phyloP scores from a whole-genome alignment of 2,797 vertebrate genomes.

The Molothrus aeneus region DNA sequence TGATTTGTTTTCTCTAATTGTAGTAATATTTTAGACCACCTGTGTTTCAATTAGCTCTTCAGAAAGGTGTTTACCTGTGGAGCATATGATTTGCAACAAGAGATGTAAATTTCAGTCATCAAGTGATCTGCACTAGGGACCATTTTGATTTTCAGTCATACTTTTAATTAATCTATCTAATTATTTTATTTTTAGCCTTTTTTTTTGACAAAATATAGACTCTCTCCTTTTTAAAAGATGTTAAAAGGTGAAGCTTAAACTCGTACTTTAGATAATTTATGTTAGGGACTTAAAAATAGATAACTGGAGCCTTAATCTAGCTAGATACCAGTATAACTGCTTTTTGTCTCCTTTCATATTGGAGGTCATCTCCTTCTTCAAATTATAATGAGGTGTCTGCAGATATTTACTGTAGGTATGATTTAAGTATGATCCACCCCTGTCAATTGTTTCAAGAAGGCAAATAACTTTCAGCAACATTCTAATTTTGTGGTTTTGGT shows the following conservation, averaged over 20 bases:
- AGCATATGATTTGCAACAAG: background rate
- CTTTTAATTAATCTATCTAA: background rate
- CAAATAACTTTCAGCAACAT: background rate
- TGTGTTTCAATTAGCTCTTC: background rate
- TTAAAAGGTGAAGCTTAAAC: background rate
- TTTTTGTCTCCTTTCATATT: background rate
- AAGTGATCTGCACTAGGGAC: background rate
- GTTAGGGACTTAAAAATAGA: background rate
- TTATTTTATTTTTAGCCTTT: background rate
- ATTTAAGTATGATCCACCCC: background rate
- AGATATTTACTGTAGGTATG: background rate
- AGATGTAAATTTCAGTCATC: background rate
- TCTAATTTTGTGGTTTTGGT: background rate
- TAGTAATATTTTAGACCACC: background rate
- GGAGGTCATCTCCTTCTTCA: background rate
- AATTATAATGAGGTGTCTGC: background rate
- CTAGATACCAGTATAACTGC: background rate
- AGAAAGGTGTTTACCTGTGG: background rate
- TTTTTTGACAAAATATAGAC: background rate
- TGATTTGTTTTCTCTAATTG: background rate
- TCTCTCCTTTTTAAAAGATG: background rate
- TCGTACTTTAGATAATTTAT: background rate
- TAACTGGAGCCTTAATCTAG: background rate
- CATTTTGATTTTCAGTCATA: background rate
- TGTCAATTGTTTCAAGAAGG: background rate